These are phyloP conservation scores for Drosophila falleni DNA, from an alignment of 2,888 invertebrate genomes.

Conservation along the genomic window DNA sequence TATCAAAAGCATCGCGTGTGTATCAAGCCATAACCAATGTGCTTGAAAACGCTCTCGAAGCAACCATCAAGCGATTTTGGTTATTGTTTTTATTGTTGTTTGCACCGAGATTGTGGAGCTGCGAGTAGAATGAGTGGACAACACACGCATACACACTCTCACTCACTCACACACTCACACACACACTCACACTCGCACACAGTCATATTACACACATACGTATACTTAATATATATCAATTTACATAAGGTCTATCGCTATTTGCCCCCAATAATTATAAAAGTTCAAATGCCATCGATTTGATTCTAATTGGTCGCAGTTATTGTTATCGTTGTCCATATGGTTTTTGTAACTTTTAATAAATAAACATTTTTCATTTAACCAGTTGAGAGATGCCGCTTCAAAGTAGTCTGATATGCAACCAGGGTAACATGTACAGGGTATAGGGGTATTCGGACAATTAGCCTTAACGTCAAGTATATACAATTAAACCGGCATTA, in stretches of 20 bases:
- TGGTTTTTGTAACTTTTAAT: conserved; percentile 1
- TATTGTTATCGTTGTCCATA: background rate
- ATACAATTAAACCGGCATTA: conserved; percentile 29
- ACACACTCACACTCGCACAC: background rate
- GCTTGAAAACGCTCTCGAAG: conserved; percentile 26
- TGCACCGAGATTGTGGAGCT: conserved; percentile 38
- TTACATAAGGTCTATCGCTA: conserved; percentile 32
- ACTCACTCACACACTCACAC: background rate
- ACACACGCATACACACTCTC: conserved; percentile 1
- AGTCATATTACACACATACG: too few species aligned
- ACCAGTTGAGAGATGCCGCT: conserved; percentile 9
- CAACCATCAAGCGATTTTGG: conserved; percentile 19
- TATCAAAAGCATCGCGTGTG: conserved; percentile 39
- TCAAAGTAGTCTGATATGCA: background rate
- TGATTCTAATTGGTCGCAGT: conserved; percentile 46
- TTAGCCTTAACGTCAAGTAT: conserved; percentile 31
- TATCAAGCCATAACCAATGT: conserved; percentile 47
- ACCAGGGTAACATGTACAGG: background rate
- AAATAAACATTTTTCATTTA: conserved; percentile 11
- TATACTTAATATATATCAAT: conserved; percentile 33
- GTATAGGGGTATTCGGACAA: conserved; percentile 13
- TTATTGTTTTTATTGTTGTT: conserved; percentile 35
- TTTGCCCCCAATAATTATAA: conserved; percentile 49
- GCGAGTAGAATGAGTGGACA: background rate
- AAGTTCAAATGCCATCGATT: conserved; percentile 69